phyloP scores from a whole-genome alignment of 2,888 invertebrate genomes.

The Melanostoma mellinum region DNA sequence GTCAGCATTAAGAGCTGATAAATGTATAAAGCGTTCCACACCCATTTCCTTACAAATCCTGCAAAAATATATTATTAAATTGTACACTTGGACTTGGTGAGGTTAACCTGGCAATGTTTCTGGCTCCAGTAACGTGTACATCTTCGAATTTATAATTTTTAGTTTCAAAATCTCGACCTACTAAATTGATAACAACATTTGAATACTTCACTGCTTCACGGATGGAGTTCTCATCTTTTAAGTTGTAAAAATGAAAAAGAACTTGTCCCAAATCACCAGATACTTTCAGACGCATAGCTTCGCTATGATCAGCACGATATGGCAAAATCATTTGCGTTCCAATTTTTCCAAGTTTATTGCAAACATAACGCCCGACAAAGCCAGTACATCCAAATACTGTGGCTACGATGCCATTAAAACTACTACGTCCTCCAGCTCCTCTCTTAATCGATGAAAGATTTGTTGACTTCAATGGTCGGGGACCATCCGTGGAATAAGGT shows the following conservation, averaged over 20 bases:
- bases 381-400: slow-evolving; percentile 98
- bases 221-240: slow-evolving; percentile 93
- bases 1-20: slow-evolving; percentile 93
- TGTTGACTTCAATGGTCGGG: slow-evolving; percentile 82
- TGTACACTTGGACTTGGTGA: neutral
- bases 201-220: slow-evolving; percentile 94
- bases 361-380: slow-evolving; percentile 93
- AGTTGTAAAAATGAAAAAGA: slow-evolving; percentile 91
- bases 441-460: slow-evolving; percentile 88
- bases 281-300: slow-evolving; percentile 90
- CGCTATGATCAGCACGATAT: slow-evolving; percentile 93
- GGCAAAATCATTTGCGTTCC: slow-evolving; percentile 96
- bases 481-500: slow-evolving; percentile 77
- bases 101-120: slow-evolving; percentile 88
- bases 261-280: slow-evolving; percentile 98
- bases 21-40: slow-evolving; percentile 95
- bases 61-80: slow-evolving; percentile 65
- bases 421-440: slow-evolving; percentile 95
- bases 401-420: slow-evolving; percentile 98
- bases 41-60: slow-evolving; percentile 88
- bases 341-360: slow-evolving; percentile 93
- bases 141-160: slow-evolving; percentile 93
- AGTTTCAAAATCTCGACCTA: slow-evolving; percentile 96
- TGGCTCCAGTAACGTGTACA: slow-evolving; percentile 93
- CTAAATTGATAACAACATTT: slow-evolving; percentile 97